Conservation (phyloP, 2,797 vertebrate species). For the Kryptopterus vitreolus region DNA sequence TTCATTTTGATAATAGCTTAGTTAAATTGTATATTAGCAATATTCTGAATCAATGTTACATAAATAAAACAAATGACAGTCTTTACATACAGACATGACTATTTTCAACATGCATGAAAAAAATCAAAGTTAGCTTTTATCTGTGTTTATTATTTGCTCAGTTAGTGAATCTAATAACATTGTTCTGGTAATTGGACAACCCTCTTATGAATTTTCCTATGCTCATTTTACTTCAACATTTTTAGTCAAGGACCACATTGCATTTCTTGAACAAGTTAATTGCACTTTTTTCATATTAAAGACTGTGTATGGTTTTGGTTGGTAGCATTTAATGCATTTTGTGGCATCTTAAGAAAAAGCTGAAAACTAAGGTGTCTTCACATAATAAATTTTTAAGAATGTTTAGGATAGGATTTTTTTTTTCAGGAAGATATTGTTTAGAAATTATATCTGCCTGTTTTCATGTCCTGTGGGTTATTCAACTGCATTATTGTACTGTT, state of each 20-base stretch:
- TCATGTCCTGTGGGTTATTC: background rate
- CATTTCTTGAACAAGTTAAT: background rate
- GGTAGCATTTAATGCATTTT: background rate
- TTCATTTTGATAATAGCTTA: background rate
- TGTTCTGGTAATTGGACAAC: background rate
- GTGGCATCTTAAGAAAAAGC: background rate
- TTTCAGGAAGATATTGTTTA: background rate
- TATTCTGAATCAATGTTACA: background rate
- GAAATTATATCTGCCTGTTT: background rate
- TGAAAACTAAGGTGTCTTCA: background rate
- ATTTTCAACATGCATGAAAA: background rate
- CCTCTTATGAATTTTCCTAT: background rate
- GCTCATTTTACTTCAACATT: background rate
- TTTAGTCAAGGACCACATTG: background rate
- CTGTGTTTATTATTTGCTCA: background rate
- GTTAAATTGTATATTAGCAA: background rate
- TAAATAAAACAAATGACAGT: background rate
- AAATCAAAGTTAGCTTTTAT: background rate
- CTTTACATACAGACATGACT: background rate
- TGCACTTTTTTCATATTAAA: background rate
- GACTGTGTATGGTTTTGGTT: background rate
- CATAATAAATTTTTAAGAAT: background rate
- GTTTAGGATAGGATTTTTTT: background rate
- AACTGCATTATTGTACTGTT: conserved; percentile 19
- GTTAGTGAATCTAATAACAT: background rate